Evolutionary conservation across 2,797 vertebrate species (phyloP).

Genomic region (Spinibarbus caldwelli): DNA sequence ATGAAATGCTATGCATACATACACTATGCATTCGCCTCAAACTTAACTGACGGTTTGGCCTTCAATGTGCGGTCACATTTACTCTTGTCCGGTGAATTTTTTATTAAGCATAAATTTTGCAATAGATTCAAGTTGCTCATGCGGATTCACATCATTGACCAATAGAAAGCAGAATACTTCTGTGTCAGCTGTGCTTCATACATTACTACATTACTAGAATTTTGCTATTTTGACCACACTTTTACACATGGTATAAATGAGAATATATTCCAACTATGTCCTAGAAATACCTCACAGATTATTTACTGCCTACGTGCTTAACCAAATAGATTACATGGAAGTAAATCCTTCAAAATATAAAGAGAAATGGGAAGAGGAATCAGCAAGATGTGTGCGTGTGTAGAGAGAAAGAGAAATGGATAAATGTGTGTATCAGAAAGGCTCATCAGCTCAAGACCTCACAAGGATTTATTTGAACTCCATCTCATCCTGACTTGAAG

Average conservation of each 20-base stretch:
- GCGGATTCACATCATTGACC: background rate
- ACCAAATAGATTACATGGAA: constrained; percentile 53
- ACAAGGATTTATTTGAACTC: constrained; percentile 64
- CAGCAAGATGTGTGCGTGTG: background rate
- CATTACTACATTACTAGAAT: background rate
- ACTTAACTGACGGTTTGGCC: background rate
- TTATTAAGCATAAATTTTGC: background rate
- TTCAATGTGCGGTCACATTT: background rate
- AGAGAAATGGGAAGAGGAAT: background rate
- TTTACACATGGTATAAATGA: constrained; percentile 61
- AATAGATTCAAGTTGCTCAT: background rate
- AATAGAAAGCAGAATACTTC: background rate
- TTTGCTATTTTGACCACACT: background rate
- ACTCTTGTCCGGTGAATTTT: background rate
- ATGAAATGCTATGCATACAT: background rate
- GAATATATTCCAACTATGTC: constrained; percentile 58
- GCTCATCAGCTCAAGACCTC: constrained; percentile 67
- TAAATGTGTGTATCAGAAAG: constrained; percentile 57
- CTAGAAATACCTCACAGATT: constrained; percentile 62
- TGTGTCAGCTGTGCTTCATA: background rate
- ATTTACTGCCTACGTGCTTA: constrained; percentile 53
- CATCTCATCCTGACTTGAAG: constrained; percentile 62
- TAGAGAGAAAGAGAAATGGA: constrained; percentile 36
- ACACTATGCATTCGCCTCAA: background rate
- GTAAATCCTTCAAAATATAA: constrained; percentile 53